A percentile compares a stretch with the other conserved stretches of the same genome.
Evolutionary conservation across 2,113 vertebrate genomes (phyloP).

Genomic region (Scopus umbretta): DNA sequence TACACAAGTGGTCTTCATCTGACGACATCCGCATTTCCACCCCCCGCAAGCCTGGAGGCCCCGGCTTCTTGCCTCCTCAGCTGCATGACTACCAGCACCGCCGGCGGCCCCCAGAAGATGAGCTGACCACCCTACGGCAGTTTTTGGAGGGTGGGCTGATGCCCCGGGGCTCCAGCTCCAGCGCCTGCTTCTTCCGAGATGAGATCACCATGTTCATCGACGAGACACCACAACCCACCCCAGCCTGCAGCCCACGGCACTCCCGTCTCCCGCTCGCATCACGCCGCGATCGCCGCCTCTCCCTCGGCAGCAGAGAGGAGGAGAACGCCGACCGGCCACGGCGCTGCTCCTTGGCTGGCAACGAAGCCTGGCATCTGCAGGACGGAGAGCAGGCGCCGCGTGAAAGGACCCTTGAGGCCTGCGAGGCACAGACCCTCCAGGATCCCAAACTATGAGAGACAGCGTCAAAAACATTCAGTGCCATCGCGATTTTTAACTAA

Average conservation of each 20-base stretch:
- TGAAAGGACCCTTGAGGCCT: slow-evolving; percentile 50
- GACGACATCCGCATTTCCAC: slow-evolving; percentile 75
- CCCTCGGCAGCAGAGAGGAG: slow-evolving; percentile 60
- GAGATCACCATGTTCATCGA: slow-evolving; percentile 82
- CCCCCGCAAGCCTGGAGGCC: slow-evolving; percentile 61
- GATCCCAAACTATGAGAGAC: slow-evolving; percentile 56
- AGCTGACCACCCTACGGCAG: slow-evolving; percentile 72
- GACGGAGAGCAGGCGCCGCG: neutral
- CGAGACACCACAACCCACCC: slow-evolving; percentile 76
- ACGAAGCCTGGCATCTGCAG: slow-evolving; percentile 36
- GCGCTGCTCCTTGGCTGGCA: slow-evolving; percentile 65
- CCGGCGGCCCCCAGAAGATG: slow-evolving; percentile 62
- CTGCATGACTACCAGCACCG: slow-evolving; percentile 65
- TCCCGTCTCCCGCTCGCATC: slow-evolving; percentile 52
- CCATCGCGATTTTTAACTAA: slow-evolving; percentile 47
- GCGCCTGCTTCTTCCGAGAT: slow-evolving; percentile 76
- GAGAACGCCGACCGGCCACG: slow-evolving; percentile 51
- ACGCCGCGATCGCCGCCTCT: slow-evolving; percentile 61
- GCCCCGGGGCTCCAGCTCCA: slow-evolving; percentile 61
- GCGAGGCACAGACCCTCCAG: slow-evolving; percentile 43
- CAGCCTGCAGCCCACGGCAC: slow-evolving; percentile 71
- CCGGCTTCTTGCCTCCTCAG: slow-evolving; percentile 65
- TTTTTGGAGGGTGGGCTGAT: slow-evolving; percentile 73
- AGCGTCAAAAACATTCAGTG: slow-evolving; percentile 11
- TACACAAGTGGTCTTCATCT: slow-evolving; percentile 82